These are phyloP conservation scores for Fistularia commersonii DNA, from an alignment of 2,797 vertebrate species.

Conservation along the genomic window DNA sequence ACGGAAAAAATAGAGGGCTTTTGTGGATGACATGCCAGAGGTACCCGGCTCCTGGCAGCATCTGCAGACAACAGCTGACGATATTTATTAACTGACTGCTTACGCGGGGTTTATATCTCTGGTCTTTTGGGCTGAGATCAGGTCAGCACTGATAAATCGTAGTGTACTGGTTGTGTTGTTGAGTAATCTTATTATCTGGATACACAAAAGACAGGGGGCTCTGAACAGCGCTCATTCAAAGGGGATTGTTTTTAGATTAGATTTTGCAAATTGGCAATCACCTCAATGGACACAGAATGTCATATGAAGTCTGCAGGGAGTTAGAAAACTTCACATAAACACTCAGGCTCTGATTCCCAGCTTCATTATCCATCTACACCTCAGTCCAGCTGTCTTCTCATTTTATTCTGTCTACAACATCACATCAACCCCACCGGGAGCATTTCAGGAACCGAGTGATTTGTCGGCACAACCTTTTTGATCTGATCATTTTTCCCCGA, in stretches of 20 bases:
- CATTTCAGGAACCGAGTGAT: no score
- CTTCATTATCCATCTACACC: no score
- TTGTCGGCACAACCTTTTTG: no score
- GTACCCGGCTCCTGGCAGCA: conserved; percentile 25
- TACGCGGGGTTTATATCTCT: conserved; percentile 17
- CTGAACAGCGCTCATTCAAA: not conserved
- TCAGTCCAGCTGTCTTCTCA: no score
- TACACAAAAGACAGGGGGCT: not conserved
- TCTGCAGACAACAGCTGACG: conserved; percentile 25
- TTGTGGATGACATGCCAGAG: conserved; percentile 29
- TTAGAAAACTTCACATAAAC: no score
- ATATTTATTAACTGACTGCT: conserved; percentile 19
- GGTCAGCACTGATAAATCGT: conserved; percentile 17
- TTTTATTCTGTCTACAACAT: no score
- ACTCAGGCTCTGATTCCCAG: no score
- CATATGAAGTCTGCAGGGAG: no score
- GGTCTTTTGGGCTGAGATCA: conserved; percentile 15
- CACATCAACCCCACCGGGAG: no score
- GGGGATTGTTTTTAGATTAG: not conserved
- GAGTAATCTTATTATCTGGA: conserved; percentile 2
- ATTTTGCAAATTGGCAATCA: no score
- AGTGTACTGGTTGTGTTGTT: conserved; percentile 9
- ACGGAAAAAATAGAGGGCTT: conserved; percentile 31
- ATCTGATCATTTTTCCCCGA: no score
- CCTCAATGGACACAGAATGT: no score